These are phyloP conservation scores for Pocillopora verrucosa DNA, from an alignment of 64 coral and sea anemone genomes.

Conservation along the genomic window DNA sequence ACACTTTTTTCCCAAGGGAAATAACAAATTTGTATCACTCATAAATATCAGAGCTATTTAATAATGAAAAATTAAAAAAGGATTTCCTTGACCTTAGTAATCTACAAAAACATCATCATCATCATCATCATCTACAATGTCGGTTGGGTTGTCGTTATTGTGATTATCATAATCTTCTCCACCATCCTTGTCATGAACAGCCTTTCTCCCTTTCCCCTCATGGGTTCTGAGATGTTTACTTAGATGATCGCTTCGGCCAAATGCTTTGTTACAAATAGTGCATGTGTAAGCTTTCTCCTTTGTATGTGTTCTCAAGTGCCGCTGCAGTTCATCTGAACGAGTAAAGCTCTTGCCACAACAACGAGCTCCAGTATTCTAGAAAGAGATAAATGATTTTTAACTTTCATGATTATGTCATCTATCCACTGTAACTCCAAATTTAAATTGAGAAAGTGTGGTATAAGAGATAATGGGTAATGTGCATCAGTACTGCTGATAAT, in stretches of 20 bases:
- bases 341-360: conserved; percentile 86
- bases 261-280: conserved; percentile 75
- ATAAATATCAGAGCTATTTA: no score
- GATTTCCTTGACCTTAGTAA: not conserved
- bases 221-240: conserved; percentile 86
- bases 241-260: conserved; percentile 86
- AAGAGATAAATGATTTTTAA: not conserved
- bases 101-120: conserved; percentile 11
- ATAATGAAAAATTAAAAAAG: no score
- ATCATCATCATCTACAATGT: not conserved
- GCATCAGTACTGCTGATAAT: not conserved
- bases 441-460: no score
- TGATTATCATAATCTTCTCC: not conserved
- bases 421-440: no score
- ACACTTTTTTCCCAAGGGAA: not conserved
- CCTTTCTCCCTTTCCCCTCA: conserved; percentile 12
- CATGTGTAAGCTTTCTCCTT: conserved; percentile 80
- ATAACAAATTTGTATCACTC: no score
- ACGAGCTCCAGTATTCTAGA: conserved; percentile 25
- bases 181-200: not conserved
- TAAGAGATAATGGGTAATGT: not conserved
- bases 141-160: not conserved
- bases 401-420: no score
- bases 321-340: conserved; percentile 83
- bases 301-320: conserved; percentile 85